phyloP scores from a whole-genome alignment of 1,140 invertebrate genomes.

The Pogonomyrmex californicus region DNA sequence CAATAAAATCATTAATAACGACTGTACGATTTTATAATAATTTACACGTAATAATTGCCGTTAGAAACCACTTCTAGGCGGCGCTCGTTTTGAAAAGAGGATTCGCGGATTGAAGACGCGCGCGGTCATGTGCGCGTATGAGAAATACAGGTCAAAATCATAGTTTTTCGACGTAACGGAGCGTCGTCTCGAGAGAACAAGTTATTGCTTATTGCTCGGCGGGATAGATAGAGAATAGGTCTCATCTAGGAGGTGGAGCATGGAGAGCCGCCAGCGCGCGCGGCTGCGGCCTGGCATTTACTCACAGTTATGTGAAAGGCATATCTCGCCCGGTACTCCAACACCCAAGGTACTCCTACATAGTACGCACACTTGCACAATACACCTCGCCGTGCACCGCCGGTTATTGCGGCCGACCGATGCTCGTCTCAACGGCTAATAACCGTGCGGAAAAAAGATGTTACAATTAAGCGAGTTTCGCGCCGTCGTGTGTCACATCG shows the following conservation, averaged over 20 bases:
- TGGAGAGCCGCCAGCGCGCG: slow-evolving; percentile 68
- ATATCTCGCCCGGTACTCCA: slow-evolving; percentile 78
- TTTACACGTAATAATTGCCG: not conserved
- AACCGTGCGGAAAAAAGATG: slow-evolving; percentile 59
- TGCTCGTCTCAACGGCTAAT: slow-evolving; percentile 55
- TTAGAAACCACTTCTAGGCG: not conserved
- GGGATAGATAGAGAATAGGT: slow-evolving; percentile 77
- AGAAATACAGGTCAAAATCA: slow-evolving; percentile 47
- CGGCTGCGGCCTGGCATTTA: slow-evolving; percentile 83
- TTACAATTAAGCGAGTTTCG: slow-evolving; percentile 63
- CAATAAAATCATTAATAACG: slow-evolving; percentile 1
- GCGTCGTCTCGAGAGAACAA: slow-evolving; percentile 47
- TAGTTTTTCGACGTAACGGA: slow-evolving; percentile 59
- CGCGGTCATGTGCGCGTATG: not conserved
- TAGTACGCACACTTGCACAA: slow-evolving; percentile 79
- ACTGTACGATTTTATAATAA: slow-evolving; percentile 9
- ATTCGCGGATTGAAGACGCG: no score
- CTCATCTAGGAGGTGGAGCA: slow-evolving; percentile 80
- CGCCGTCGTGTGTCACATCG: not conserved
- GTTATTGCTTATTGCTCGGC: slow-evolving; percentile 73
- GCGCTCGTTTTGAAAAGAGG: no score
- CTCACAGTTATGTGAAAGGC: slow-evolving; percentile 87
- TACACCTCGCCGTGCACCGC: slow-evolving; percentile 66
- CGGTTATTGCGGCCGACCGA: slow-evolving; percentile 65
- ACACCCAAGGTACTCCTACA: slow-evolving; percentile 81